Base-by-base conservation (phyloP, 2,888 invertebrate species). In the Apamea monoglypha region DNA sequence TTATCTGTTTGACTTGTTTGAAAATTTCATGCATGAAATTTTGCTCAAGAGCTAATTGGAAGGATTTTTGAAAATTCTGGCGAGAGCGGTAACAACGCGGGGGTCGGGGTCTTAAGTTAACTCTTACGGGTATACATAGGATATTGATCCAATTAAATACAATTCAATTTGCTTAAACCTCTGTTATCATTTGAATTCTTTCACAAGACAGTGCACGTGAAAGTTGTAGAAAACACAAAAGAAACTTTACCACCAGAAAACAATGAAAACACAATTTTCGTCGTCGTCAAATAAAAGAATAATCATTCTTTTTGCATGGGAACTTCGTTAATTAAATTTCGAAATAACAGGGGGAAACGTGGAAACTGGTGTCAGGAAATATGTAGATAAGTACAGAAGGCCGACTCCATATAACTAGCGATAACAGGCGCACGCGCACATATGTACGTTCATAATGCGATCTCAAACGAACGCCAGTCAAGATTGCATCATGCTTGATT, bases 281-380 rank as follows among this genome's bases (percentile, higher is more conserved):
- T n/a, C n/a, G n/a, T n/a, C n/a, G 16, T 56, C 61, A 50, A 77
- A 77, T 67, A 87, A 84, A 76, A 76, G 70, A 87, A 87, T 63
- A 70, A 78, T 75, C 29, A 84, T 56, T 71, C 25, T n/a, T 76
- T 71, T 71, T 64, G 40, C 59, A 73, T 53, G 47, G 67, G 32
- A 84, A 80, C 64, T 84, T 69, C 44, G 74, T 78, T 85, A 87
- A 87, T 87, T 85, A 81, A 85, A 85, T 81, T 81, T 70, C 67
- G 36, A 68, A 87, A 78, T 81, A 69, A 78, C 67, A 78, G 47
- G 66, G 59, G 36, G 5, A 63, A 78, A 70, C 69, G 63, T 75
- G 76, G 21, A 78, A 78, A 84, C 40, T 44, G 29, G n/a, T 78
- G 44, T 82, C 63, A 80, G 16, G 36, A 56, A 47, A 82, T 36